A percentile compares a stretch with the other conserved stretches of the same genome.
phyloP scores from a whole-genome alignment of 2,888 invertebrate genomes.

The Psylliodes chrysocephalus region DNA sequence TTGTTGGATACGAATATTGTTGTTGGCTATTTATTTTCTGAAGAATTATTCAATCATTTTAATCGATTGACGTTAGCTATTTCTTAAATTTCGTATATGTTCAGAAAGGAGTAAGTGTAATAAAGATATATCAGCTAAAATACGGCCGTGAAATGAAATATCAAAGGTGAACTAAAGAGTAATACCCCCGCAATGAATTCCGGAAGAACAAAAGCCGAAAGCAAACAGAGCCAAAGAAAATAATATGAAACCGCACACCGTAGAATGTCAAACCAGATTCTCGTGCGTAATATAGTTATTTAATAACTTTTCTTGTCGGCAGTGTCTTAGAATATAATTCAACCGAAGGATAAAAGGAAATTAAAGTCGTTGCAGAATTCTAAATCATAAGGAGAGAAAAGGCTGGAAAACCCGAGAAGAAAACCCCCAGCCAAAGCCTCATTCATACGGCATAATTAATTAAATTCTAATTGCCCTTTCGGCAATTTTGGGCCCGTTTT shows the following conservation, averaged over 20 bases:
- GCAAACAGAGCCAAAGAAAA: not conserved
- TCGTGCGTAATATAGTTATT: constrained; percentile 47
- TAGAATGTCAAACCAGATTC: constrained; percentile 32
- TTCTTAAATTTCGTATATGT: too few relatives aligned
- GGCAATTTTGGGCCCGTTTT: constrained; percentile 59
- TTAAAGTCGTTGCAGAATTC: constrained; percentile 53
- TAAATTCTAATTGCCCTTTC: constrained; percentile 65
- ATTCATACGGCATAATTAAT: constrained; percentile 65
- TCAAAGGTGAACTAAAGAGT: too few relatives aligned
- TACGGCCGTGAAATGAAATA: not conserved
- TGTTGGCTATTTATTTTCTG: too few relatives aligned
- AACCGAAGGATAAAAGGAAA: constrained; percentile 52
- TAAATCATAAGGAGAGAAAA: constrained; percentile 50
- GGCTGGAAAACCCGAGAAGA: constrained; percentile 47
- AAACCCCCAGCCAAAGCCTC: constrained; percentile 49
- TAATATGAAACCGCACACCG: not conserved
- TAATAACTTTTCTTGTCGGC: constrained; percentile 45
- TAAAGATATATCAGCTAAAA: too few relatives aligned
- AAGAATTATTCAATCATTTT: too few relatives aligned
- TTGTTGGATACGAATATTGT: too few relatives aligned
- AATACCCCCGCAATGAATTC: constrained; percentile 28
- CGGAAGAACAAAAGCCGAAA: constrained; percentile 12
- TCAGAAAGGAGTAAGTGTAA: too few relatives aligned
- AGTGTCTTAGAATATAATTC: constrained; percentile 48
- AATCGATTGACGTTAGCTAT: too few relatives aligned